phyloP scores from a whole-genome alignment of 1,140 invertebrate species.

The Drosophila micromelanica region DNA sequence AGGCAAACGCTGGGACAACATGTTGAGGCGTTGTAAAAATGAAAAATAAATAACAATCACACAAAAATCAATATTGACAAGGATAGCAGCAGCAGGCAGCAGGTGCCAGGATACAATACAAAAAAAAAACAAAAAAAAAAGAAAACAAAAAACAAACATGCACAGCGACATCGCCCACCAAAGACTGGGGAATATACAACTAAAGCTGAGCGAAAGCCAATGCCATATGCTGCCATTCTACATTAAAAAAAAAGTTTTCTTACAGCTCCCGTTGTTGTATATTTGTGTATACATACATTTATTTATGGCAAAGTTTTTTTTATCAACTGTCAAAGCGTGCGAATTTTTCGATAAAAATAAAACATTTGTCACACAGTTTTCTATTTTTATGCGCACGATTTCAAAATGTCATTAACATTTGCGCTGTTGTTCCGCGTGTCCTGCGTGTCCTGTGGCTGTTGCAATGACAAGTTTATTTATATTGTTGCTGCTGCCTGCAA shows the following conservation, averaged over 20 bases:
- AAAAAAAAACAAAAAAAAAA: slow-evolving; percentile 28
- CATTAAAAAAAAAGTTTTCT: slow-evolving; percentile 18
- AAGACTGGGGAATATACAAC: not conserved
- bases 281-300: not conserved
- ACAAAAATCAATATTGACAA: slow-evolving; percentile 79
- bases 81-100: slow-evolving; percentile 1
- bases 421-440: slow-evolving; percentile 2
- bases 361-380: slow-evolving; percentile 39
- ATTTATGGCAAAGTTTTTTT: slow-evolving; percentile 65
- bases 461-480: slow-evolving; percentile 43
- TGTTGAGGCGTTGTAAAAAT: slow-evolving; percentile 48
- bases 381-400: not conserved
- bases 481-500: slow-evolving; percentile 25
- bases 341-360: slow-evolving; percentile 38
- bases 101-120: slow-evolving; percentile 7
- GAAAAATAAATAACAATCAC: slow-evolving; percentile 80
- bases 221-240: slow-evolving; percentile 27
- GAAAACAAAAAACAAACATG: slow-evolving; percentile 14
- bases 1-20: slow-evolving; percentile 13
- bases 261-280: slow-evolving; percentile 9
- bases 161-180: not conserved
- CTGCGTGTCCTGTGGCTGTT: slow-evolving; percentile 16
- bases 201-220: slow-evolving; percentile 22
- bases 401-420: slow-evolving; percentile 19
- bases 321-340: slow-evolving; percentile 63